Percentiles rank a stretch among this genome's conserved stretches.
These are phyloP conservation scores for Harpagoxenus sublaevis DNA, from an alignment of 2,888 invertebrate genomes.

Conservation along the genomic window DNA sequence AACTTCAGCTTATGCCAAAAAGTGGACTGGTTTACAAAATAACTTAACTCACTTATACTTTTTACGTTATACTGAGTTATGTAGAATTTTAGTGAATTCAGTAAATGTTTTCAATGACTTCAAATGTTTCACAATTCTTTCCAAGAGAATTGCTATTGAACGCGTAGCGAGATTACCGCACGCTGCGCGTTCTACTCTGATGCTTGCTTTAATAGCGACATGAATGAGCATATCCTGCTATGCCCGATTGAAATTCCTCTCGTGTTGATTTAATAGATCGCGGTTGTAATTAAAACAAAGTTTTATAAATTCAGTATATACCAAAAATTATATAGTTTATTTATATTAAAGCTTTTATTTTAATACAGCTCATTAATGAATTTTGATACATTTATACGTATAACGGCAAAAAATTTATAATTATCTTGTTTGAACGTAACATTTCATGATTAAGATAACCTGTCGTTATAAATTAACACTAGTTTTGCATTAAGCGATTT, in stretches of 20 bases:
- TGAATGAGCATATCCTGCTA: constrained; percentile 99
- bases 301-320: not conserved
- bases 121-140: not conserved
- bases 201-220: constrained; percentile 94
- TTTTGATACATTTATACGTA: constrained; percentile 2
- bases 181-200: constrained; percentile 25
- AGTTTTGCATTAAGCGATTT: constrained; percentile 8
- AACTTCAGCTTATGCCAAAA: too few relatives aligned
- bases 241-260: constrained; percentile 97
- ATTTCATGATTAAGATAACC: not conserved
- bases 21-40: too few relatives aligned
- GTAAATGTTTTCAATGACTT: not conserved
- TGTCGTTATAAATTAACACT: not conserved
- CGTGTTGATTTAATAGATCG: constrained; percentile 91
- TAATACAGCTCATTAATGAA: not conserved
- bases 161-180: not conserved
- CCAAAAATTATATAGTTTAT: not conserved
- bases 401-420: not conserved
- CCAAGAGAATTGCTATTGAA: not conserved
- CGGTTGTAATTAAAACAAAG: constrained; percentile 87
- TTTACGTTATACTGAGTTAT: not conserved
- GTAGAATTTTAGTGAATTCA: not conserved
- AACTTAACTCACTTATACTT: too few relatives aligned
- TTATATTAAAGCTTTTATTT: not conserved
- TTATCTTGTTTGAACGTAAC: not conserved